Evolutionary conservation across 2,888 invertebrate genomes (phyloP).

Genomic region (Mythimna loreyi): DNA sequence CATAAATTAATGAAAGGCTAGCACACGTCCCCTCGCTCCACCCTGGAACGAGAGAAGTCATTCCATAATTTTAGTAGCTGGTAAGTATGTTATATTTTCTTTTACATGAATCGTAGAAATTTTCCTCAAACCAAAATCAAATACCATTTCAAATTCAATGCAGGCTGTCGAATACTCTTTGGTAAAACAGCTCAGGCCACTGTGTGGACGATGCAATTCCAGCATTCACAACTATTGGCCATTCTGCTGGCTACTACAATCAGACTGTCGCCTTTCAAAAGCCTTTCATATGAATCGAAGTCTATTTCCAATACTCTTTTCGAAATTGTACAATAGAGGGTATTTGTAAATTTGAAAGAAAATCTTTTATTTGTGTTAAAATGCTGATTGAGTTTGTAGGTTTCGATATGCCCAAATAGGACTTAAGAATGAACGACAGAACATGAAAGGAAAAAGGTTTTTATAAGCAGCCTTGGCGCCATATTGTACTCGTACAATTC

Average conservation of each 20-base stretch:
- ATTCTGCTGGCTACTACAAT: slow-evolving; percentile 36
- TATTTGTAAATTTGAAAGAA: slow-evolving; percentile 21
- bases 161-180: slow-evolving; percentile 31
- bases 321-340: background rate
- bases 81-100: background rate
- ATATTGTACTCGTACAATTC: no score
- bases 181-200: slow-evolving; percentile 33
- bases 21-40: no score
- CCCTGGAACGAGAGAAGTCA: no score
- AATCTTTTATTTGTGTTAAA: background rate
- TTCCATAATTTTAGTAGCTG: no score
- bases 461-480: background rate
- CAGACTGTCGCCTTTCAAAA: slow-evolving; percentile 18
- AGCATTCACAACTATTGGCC: slow-evolving; percentile 46
- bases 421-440: background rate
- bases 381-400: background rate
- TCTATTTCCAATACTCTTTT: slow-evolving; percentile 11
- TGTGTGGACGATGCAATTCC: slow-evolving; percentile 36
- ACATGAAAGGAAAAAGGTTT: background rate
- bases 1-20: no score
- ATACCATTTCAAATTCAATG: slow-evolving; percentile 34
- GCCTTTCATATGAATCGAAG: slow-evolving; percentile 16
- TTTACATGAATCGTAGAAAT: background rate
- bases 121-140: slow-evolving; percentile 1
- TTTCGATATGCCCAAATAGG: background rate